phyloP scores from a whole-genome alignment of 1,140 invertebrate genomes.

The Frieseomelitta varia region DNA sequence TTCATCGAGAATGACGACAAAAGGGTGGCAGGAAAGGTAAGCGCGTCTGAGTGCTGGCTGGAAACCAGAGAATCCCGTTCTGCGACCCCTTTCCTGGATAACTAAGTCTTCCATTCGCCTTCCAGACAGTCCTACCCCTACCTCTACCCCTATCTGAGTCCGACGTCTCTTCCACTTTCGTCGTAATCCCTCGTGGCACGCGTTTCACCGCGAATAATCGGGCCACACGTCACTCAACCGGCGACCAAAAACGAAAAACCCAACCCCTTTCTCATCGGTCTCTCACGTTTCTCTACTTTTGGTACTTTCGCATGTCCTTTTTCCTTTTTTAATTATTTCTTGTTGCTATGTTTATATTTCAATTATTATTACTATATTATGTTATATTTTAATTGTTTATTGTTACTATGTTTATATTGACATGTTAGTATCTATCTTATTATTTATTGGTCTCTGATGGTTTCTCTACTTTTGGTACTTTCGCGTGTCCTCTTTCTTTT shows the following conservation, averaged over 20 bases:
- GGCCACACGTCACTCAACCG: constrained; percentile 3
- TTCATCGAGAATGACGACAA: constrained; percentile 21
- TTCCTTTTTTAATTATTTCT: no score
- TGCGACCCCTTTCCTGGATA: constrained; percentile 58
- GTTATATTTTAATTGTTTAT: no score
- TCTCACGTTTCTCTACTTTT: not conserved
- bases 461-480: no score
- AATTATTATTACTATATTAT: no score
- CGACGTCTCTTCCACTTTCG: constrained; percentile 24
- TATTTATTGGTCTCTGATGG: no score
- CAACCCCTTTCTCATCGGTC: not conserved
- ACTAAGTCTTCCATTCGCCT: constrained; percentile 63
- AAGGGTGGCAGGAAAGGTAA: constrained; percentile 52
- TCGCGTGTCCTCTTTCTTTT: no score
- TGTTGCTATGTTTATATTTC: no score
- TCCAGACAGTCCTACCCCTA: constrained; percentile 46
- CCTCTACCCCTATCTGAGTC: not conserved
- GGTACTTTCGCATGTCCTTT: no score
- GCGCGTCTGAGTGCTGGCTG: constrained; percentile 38
- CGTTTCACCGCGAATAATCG: constrained; percentile 61
- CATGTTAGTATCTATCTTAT: no score
- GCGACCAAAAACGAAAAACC: constrained; percentile 13
- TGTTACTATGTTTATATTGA: no score
- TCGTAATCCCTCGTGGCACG: constrained; percentile 9
- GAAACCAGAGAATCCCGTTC: constrained; percentile 62